A percentile compares a stretch with the other conserved stretches of the same genome.
phyloP scores from a whole-genome alignment of 2,797 vertebrate genomes.

The Sebastes jordani region DNA sequence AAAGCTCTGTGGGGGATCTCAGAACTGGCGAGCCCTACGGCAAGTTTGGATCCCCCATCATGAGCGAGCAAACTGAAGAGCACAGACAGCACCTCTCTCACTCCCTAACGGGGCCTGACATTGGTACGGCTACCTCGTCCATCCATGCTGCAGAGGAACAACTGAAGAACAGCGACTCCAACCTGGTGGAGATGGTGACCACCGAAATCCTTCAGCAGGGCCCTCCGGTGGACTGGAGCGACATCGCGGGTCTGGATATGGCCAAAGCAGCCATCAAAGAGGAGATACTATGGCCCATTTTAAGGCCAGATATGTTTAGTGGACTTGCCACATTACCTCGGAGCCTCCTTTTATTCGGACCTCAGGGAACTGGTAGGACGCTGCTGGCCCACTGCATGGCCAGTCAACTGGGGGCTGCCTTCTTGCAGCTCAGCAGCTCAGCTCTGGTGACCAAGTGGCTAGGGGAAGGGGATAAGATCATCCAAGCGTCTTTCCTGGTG shows the following conservation, averaged over 20 bases:
- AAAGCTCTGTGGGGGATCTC: constrained; percentile 89
- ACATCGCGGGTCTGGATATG: constrained; percentile 97
- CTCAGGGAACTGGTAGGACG: constrained; percentile 98
- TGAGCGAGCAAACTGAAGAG: constrained; percentile 91
- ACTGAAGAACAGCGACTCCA: constrained; percentile 95
- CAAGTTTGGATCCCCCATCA: constrained; percentile 92
- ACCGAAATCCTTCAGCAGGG: constrained; percentile 96
- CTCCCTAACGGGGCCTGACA: constrained; percentile 88
- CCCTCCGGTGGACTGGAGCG: constrained; percentile 97
- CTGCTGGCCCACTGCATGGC: constrained; percentile 96
- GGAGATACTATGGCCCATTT: constrained; percentile 98
- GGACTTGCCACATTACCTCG: constrained; percentile 94
- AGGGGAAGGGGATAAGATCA: constrained; percentile 95
- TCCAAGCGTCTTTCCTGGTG: constrained; percentile 95
- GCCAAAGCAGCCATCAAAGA: constrained; percentile 97
- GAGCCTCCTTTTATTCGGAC: constrained; percentile 97
- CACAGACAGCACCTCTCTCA: constrained; percentile 93
- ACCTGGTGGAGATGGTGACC: constrained; percentile 96
- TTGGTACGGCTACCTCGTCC: constrained; percentile 94
- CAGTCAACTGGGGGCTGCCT: constrained; percentile 94
- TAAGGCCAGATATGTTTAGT: constrained; percentile 96
- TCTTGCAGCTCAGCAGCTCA: constrained; percentile 93
- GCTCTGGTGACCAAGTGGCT: constrained; percentile 96
- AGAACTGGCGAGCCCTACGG: constrained; percentile 91
- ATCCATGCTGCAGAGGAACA: constrained; percentile 95